Evolutionary conservation across 2,797 vertebrate species (phyloP).

Genomic region (Syncerus caffer): DNA sequence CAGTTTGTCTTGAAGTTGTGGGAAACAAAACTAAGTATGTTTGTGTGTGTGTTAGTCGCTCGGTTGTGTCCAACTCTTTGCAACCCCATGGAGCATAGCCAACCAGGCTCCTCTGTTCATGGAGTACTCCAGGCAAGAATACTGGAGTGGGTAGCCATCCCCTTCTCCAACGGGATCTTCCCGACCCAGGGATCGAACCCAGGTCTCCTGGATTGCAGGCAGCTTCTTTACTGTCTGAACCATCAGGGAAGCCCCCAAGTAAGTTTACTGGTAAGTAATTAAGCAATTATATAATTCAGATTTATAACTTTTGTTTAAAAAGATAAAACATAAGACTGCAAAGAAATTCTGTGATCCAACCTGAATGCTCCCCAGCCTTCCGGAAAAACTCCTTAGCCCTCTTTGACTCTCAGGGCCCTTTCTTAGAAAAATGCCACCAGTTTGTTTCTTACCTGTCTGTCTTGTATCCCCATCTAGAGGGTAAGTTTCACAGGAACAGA

Average conservation of each 20-base stretch:
- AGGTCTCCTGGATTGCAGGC: background rate
- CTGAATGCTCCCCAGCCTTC: background rate
- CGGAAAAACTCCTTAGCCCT: background rate
- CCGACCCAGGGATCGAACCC: rapidly evolving
- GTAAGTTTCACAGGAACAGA: background rate
- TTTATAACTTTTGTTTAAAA: background rate
- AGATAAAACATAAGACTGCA: background rate
- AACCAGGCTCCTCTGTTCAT: background rate
- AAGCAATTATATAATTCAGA: background rate
- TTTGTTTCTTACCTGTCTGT: background rate
- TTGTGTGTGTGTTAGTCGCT: background rate
- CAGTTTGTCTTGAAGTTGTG: background rate
- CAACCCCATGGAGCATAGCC: background rate
- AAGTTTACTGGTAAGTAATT: background rate
- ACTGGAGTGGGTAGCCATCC: background rate
- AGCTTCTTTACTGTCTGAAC: background rate
- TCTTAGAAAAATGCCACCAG: background rate
- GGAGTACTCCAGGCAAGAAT: background rate
- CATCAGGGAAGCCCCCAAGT: background rate
- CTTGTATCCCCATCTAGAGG: background rate
- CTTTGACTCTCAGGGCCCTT: background rate
- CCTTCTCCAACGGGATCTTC: background rate
- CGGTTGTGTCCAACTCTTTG: background rate
- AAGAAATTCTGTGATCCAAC: background rate
- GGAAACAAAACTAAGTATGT: background rate